Percentiles rank a stretch among this genome's conserved stretches.
Conservation (phyloP, 2,797 vertebrate genomes). For the Danio albolineatus region DNA sequence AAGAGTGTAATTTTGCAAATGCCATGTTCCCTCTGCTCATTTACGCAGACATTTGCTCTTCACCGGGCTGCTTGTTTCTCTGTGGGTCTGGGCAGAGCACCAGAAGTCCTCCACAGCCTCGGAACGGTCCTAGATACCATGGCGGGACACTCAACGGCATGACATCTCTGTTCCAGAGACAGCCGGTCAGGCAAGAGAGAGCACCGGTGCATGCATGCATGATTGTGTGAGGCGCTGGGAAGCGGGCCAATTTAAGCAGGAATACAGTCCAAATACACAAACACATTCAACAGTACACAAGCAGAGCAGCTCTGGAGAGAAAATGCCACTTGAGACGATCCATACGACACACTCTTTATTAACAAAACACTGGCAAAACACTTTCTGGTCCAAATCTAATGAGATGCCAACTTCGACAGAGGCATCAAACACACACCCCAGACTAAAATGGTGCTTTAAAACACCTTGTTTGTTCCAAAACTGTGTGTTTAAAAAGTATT, state of each 20-base stretch:
- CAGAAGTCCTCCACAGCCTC: slow-evolving; percentile 2
- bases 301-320: slow-evolving; percentile 27
- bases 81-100: slow-evolving; percentile 25
- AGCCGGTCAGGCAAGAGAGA: slow-evolving; percentile 26
- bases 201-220: slow-evolving; percentile 24
- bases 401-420: too few species aligned
- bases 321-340: background rate
- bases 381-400: background rate
- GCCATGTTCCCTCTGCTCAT: background rate
- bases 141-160: slow-evolving; percentile 18
- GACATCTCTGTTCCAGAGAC: slow-evolving; percentile 40
- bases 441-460: too few species aligned
- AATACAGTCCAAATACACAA: slow-evolving; percentile 2
- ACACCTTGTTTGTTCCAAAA: too few species aligned
- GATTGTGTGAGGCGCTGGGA: slow-evolving; percentile 25
- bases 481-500: background rate
- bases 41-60: slow-evolving; percentile 26
- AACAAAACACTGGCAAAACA: background rate
- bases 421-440: too few species aligned
- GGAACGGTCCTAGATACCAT: slow-evolving; percentile 1
- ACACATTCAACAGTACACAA: slow-evolving; percentile 10
- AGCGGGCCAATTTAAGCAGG: slow-evolving; percentile 18
- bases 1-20: slow-evolving; percentile 24
- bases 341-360: background rate
- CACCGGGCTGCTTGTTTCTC: slow-evolving; percentile 19